A percentile compares a stretch with the other conserved stretches of the same genome.
Conservation (phyloP, 2,888 invertebrate species). For the Neoitamus cyanurus region DNA sequence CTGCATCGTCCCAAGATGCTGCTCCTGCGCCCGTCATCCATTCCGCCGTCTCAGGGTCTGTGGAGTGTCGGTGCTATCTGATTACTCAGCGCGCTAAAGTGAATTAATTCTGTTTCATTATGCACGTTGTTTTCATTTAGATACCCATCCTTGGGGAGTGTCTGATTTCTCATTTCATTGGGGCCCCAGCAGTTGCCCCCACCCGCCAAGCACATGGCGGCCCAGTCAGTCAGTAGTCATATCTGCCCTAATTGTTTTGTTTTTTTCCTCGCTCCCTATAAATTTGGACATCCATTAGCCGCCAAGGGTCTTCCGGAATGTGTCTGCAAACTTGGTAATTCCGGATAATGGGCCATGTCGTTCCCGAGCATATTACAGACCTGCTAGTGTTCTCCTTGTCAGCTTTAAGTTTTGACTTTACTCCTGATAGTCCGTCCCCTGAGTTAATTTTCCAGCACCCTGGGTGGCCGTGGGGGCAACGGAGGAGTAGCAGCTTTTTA, state of each 20-base stretch:
- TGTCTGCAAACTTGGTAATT: neutral
- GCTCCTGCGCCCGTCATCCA: too few species aligned
- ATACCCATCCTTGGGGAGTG: neutral
- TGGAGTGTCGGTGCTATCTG: neutral
- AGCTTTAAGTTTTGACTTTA: neutral
- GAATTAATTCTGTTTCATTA: slow-evolving; percentile 40
- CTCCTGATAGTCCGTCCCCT: neutral
- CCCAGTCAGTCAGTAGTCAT: neutral
- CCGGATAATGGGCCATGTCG: slow-evolving; percentile 5
- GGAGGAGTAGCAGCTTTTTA: neutral
- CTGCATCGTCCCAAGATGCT: slow-evolving; percentile 19
- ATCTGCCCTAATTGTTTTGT: neutral
- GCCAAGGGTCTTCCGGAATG: neutral
- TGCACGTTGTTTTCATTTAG: slow-evolving; percentile 37
- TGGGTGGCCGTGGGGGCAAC: neutral
- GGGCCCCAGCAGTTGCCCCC: neutral
- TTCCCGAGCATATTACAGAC: neutral
- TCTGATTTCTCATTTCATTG: slow-evolving; percentile 10
- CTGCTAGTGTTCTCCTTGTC: neutral
- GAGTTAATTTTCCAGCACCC: neutral
- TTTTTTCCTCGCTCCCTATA: neutral
- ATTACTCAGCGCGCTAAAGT: slow-evolving; percentile 24
- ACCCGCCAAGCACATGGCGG: neutral
- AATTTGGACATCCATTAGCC: slow-evolving; percentile 2
- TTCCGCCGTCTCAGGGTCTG: neutral